These are phyloP conservation scores for Scaptomyza caliginosa DNA, from an alignment of 2,888 invertebrate species.

Conservation along the genomic window DNA sequence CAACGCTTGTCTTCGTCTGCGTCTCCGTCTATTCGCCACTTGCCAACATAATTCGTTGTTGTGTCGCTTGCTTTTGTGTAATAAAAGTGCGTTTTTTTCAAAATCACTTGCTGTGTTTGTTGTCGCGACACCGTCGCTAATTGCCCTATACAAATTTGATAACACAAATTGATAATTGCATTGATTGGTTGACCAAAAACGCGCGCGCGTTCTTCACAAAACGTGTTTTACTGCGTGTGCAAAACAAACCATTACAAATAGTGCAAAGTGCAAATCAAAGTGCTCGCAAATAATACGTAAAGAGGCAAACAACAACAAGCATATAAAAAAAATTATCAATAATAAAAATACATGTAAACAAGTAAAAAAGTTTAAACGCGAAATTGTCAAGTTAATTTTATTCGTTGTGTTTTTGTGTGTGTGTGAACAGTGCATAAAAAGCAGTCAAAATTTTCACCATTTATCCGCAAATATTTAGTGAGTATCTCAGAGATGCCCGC, in stretches of 20 bases:
- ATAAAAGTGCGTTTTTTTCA: constrained; percentile 21
- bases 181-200: constrained; percentile 35
- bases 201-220: constrained; percentile 15
- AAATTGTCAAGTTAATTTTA: constrained; percentile 18
- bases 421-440: constrained; percentile 61
- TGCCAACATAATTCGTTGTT: constrained; percentile 22
- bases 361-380: background rate
- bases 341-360: too few relatives aligned
- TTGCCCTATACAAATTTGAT: constrained; percentile 45
- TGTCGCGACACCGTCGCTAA: constrained; percentile 24
- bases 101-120: constrained; percentile 25
- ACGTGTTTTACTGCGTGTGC: constrained; percentile 16
- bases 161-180: constrained; percentile 52
- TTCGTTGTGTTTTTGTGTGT: constrained; percentile 47
- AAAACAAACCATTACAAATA: constrained; percentile 61
- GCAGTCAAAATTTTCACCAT: constrained; percentile 82
- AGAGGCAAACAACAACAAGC: constrained; percentile 11
- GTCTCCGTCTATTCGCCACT: constrained; percentile 16
- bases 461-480: constrained; percentile 82
- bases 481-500: constrained; percentile 73
- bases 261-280: constrained; percentile 13
- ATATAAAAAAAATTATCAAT: background rate
- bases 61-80: constrained; percentile 21
- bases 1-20: constrained; percentile 1
- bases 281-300: constrained; percentile 12